These are phyloP conservation scores for Xylocampa areola DNA, from an alignment of 2,888 invertebrate genomes.

Conservation along the genomic window DNA sequence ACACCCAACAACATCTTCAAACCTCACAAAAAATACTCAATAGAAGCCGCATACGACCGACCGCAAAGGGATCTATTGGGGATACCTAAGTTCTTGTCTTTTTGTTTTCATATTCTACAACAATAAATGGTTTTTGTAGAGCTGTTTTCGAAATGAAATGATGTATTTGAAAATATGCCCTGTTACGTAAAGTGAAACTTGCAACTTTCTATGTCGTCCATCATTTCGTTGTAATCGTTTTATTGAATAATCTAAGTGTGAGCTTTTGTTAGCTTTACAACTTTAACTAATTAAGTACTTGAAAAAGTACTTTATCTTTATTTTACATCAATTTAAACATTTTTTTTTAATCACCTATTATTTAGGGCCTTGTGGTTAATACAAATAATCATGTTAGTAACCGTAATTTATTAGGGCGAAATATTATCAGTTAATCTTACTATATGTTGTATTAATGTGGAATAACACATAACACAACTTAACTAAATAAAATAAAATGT, in stretches of 20 bases:
- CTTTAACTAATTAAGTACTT: background rate
- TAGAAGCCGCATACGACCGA: constrained; percentile 64
- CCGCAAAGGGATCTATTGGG: constrained; percentile 65
- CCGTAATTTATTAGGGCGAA: too few species aligned
- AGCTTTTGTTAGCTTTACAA: constrained; percentile 17
- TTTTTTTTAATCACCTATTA: too few species aligned
- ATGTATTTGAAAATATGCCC: background rate
- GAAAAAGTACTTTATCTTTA: too few species aligned
- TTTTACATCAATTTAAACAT: too few species aligned
- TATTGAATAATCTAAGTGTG: constrained; percentile 6
- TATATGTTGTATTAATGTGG: too few species aligned
- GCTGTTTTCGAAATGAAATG: constrained; percentile 7
- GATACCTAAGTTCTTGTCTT: constrained; percentile 64
- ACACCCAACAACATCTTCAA: constrained; percentile 64
- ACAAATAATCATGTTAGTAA: too few species aligned
- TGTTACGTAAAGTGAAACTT: constrained; percentile 15
- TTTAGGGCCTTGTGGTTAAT: too few species aligned
- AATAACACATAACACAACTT: too few species aligned
- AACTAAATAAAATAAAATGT: background rate
- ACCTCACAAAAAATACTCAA: constrained; percentile 70
- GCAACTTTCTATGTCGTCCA: constrained; percentile 11
- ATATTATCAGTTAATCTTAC: too few species aligned
- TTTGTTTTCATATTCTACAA: constrained; percentile 62
- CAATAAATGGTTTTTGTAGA: constrained; percentile 41
- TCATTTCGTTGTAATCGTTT: too few species aligned